Percentiles rank a stretch among this genome's conserved stretches.
These are phyloP conservation scores for Epinephelus coioides DNA, from an alignment of 2,797 vertebrate genomes.

Conservation along the genomic window DNA sequence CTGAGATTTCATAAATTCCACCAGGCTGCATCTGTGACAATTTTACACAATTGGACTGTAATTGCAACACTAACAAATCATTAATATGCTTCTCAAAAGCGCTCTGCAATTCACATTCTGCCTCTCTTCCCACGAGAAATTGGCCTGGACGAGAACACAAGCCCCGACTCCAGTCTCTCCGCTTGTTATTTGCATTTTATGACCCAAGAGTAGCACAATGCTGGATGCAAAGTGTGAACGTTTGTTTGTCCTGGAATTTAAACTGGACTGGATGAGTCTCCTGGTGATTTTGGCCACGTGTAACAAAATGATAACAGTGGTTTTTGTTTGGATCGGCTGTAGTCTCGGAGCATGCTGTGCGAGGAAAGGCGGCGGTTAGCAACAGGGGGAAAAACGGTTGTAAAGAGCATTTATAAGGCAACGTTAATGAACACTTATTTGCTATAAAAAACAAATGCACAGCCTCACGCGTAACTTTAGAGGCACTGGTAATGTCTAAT, in stretches of 20 bases:
- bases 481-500: slow-evolving; percentile 8
- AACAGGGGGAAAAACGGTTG: slow-evolving; percentile 37
- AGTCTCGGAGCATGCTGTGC: slow-evolving; percentile 44
- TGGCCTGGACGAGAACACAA: slow-evolving; percentile 18
- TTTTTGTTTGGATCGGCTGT: slow-evolving; percentile 42
- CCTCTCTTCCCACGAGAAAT: slow-evolving; percentile 58
- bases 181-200: slow-evolving; percentile 59
- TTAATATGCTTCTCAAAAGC: slow-evolving; percentile 58
- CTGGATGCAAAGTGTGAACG: slow-evolving; percentile 56
- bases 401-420: slow-evolving; percentile 39
- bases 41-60: slow-evolving; percentile 53
- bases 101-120: slow-evolving; percentile 41
- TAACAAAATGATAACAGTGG: slow-evolving; percentile 63
- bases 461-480: slow-evolving; percentile 1
- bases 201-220: slow-evolving; percentile 42
- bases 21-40: slow-evolving; percentile 55
- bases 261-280: slow-evolving; percentile 50
- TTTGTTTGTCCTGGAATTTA: slow-evolving; percentile 71
- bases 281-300: slow-evolving; percentile 62
- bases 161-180: neutral
- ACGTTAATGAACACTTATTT: slow-evolving; percentile 25
- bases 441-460: slow-evolving; percentile 20
- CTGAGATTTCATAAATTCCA: slow-evolving; percentile 55
- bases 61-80: slow-evolving; percentile 68
- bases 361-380: slow-evolving; percentile 36